Percentiles rank a stretch among this genome's conserved stretches.
These are phyloP conservation scores for Dyspetes luteomarginatus DNA, from an alignment of 2,888 invertebrate genomes.

Conservation along the genomic window DNA sequence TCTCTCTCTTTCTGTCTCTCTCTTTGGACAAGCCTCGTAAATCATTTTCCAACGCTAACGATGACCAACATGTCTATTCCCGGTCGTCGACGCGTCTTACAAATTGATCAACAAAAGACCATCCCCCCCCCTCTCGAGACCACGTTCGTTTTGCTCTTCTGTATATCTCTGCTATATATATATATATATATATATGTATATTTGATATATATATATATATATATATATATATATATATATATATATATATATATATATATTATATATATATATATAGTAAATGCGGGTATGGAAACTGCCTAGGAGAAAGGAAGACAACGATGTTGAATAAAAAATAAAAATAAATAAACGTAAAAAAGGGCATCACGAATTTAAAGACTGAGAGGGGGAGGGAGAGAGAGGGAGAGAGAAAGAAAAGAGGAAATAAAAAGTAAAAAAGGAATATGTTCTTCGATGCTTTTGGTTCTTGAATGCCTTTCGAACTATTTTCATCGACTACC, in stretches of 20 bases:
- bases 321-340: background rate
- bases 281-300: background rate
- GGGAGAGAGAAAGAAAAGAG: background rate
- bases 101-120: constrained; percentile 72
- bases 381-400: background rate
- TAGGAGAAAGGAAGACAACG: constrained; percentile 9
- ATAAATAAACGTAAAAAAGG: too few species aligned
- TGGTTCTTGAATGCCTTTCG: constrained; percentile 37
- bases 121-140: constrained; percentile 8
- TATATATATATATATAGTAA: too few species aligned
- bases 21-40: constrained; percentile 54
- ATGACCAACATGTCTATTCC: constrained; percentile 40
- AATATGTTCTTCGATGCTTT: constrained; percentile 33
- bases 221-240: too few species aligned
- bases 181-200: too few species aligned
- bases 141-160: constrained; percentile 7
- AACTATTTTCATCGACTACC: constrained; percentile 36
- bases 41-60: constrained; percentile 60
- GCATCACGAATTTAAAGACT: too few species aligned
- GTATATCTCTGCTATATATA: too few species aligned
- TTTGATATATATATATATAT: too few species aligned
- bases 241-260: too few species aligned
- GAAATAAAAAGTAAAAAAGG: background rate
- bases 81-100: constrained; percentile 69
- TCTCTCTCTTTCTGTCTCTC: constrained; percentile 23